Conservation (phyloP, 1,140 invertebrate genomes). For the Diorhabda carinulata region DNA sequence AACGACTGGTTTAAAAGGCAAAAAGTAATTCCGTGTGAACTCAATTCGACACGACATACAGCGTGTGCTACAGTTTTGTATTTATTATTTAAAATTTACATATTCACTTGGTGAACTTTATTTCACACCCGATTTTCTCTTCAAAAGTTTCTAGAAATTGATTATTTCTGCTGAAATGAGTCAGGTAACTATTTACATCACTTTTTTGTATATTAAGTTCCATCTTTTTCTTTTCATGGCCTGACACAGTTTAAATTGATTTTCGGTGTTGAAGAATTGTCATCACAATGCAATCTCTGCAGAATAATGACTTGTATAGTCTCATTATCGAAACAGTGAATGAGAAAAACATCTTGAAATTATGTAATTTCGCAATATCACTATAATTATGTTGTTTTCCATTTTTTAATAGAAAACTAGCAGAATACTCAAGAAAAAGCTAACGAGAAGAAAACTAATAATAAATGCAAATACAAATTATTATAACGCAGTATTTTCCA, state of each 20-base stretch:
- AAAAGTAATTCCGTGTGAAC: background rate
- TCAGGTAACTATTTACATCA: background rate
- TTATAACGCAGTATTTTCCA: too few relatives aligned
- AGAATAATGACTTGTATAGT: too few relatives aligned
- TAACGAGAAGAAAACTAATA: too few relatives aligned
- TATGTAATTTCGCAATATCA: too few relatives aligned
- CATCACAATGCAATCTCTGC: too few relatives aligned
- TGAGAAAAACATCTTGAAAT: too few relatives aligned
- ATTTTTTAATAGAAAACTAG: too few relatives aligned
- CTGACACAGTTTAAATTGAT: background rate
- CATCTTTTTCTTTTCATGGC: background rate
- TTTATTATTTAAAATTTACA: conserved; percentile 3
- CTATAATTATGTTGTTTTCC: too few relatives aligned
- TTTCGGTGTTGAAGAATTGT: background rate
- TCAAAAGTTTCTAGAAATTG: background rate
- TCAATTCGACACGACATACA: background rate
- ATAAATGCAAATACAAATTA: too few relatives aligned
- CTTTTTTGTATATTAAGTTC: background rate
- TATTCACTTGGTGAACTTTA: background rate
- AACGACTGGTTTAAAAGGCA: background rate
- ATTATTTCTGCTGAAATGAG: background rate
- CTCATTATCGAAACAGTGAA: too few relatives aligned
- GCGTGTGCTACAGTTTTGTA: conserved; percentile 1
- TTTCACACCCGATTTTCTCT: background rate
- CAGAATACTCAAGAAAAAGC: too few relatives aligned